Conservation (phyloP, 2,113 vertebrate species). For the Hemichromis elongatus region DNA sequence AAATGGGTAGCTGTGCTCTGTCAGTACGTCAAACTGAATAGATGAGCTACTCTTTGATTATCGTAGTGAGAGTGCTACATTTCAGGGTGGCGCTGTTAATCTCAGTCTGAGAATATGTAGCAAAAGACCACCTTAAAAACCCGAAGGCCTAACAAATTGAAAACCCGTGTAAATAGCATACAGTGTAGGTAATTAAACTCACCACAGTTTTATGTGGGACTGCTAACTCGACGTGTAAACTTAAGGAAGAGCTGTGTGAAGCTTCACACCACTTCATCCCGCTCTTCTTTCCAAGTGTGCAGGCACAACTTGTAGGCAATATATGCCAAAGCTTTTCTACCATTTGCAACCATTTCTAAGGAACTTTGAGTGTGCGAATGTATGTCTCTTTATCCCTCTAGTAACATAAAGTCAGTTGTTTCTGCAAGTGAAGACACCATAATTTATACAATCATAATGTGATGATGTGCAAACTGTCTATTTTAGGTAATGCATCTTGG, state of each 20-base stretch:
- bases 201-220: conserved; percentile 89
- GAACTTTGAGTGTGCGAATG: conserved; percentile 46
- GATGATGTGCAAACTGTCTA: conserved; percentile 36
- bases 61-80: conserved; percentile 25
- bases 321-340: conserved; percentile 72
- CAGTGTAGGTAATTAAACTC: conserved; percentile 35
- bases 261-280: conserved; percentile 35
- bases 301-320: conserved; percentile 71
- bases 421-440: conserved; percentile 39
- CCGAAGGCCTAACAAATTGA: conserved; percentile 49
- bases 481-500: conserved; percentile 19
- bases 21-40: conserved; percentile 14
- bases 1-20: conserved; percentile 26
- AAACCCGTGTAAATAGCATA: conserved; percentile 58
- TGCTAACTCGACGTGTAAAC: conserved; percentile 21
- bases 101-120: conserved; percentile 55
- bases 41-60: conserved; percentile 13
- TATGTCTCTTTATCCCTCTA: conserved; percentile 44
- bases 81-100: conserved; percentile 40
- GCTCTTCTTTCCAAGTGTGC: conserved; percentile 70
- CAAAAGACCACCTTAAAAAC: conserved; percentile 37
- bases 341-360: conserved; percentile 64
- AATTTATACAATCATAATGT: conserved; percentile 66
- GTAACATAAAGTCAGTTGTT: conserved; percentile 47
- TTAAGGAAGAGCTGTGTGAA: conserved; percentile 57